Evolutionary conservation across 2,888 invertebrate species (phyloP).

Genomic region (Idaea biselata): DNA sequence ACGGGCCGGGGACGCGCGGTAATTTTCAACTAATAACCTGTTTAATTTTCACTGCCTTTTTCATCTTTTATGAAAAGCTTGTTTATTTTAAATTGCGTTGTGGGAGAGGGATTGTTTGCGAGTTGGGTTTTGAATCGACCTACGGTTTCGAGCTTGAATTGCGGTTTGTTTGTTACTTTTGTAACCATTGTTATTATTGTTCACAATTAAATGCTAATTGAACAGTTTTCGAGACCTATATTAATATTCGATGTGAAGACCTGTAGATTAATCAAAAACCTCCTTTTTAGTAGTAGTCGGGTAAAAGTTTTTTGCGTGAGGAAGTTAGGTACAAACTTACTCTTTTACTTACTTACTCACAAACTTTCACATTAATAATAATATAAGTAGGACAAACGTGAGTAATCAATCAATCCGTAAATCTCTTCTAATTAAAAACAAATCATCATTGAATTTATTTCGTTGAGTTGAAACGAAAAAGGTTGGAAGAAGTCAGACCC

Average conservation of each 20-base stretch:
- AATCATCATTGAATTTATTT: neutral
- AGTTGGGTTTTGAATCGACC: slow-evolving; percentile 4
- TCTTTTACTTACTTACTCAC: too few relatives aligned
- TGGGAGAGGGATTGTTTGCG: slow-evolving; percentile 9
- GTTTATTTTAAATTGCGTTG: slow-evolving; percentile 25
- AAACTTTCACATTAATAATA: too few relatives aligned
- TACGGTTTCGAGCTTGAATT: slow-evolving; percentile 4
- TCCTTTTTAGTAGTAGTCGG: too few relatives aligned
- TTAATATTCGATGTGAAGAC: too few relatives aligned
- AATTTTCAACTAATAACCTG: slow-evolving; percentile 78
- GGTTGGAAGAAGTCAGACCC: slow-evolving; percentile 40
- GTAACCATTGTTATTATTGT: neutral
- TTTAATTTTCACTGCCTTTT: slow-evolving; percentile 62
- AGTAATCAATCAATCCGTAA: neutral
- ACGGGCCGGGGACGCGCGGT: slow-evolving; percentile 58
- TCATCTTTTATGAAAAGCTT: slow-evolving; percentile 35
- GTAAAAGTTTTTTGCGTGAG: too few relatives aligned
- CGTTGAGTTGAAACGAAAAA: neutral
- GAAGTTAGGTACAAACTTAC: too few relatives aligned
- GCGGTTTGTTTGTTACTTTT: slow-evolving; percentile 3
- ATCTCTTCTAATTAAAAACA: neutral
- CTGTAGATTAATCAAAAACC: too few relatives aligned
- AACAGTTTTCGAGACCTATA: too few relatives aligned
- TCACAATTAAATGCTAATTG: neutral
- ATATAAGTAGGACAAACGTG: too few relatives aligned